A percentile compares a stretch with the other conserved stretches of the same genome.
Evolutionary conservation across 2,888 invertebrate genomes (phyloP).

Genomic region (Zeuzera pyrina): DNA sequence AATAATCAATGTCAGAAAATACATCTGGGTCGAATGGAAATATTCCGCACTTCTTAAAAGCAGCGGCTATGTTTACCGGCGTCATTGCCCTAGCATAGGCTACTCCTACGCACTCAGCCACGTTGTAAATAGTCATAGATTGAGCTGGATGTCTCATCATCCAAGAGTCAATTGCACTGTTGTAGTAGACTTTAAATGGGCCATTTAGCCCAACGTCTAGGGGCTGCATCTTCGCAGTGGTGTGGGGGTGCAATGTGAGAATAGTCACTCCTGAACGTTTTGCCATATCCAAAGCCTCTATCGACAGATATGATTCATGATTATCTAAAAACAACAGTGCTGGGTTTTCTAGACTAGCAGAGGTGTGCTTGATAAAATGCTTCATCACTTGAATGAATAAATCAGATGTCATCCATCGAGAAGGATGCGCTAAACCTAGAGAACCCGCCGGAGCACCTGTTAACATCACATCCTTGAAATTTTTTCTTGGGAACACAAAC

Average conservation of each 20-base stretch:
- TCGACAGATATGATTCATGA: conserved; percentile 24
- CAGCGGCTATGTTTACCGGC: conserved; percentile 30
- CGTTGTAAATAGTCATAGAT: conserved; percentile 31
- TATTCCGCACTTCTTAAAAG: conserved; percentile 14
- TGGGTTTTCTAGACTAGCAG: conserved; percentile 17
- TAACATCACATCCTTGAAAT: conserved; percentile 25
- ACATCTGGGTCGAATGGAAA: conserved; percentile 21
- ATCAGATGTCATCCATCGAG: conserved; percentile 30
- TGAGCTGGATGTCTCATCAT: conserved; percentile 31
- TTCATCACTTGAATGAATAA: conserved; percentile 25
- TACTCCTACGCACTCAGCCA: conserved; percentile 19
- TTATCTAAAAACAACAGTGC: conserved; percentile 27
- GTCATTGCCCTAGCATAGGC: conserved; percentile 20
- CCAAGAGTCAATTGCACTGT: conserved; percentile 25
- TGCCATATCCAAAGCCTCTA: conserved; percentile 22
- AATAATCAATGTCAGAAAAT: conserved; percentile 22
- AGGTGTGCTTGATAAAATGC: conserved; percentile 26
- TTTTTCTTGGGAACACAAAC: conserved; percentile 26
- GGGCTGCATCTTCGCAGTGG: conserved; percentile 37
- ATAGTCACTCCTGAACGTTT: conserved; percentile 32
- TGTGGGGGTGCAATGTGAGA: conserved; percentile 37
- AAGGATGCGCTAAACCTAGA: conserved; percentile 25
- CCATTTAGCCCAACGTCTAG: conserved; percentile 33
- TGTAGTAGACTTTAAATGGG: conserved; percentile 29
- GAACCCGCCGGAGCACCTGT: conserved; percentile 29